Percentiles rank a stretch among this genome's conserved stretches.
Conservation (phyloP, 2,113 vertebrate genomes). For the Rousettus leschenaultii region DNA sequence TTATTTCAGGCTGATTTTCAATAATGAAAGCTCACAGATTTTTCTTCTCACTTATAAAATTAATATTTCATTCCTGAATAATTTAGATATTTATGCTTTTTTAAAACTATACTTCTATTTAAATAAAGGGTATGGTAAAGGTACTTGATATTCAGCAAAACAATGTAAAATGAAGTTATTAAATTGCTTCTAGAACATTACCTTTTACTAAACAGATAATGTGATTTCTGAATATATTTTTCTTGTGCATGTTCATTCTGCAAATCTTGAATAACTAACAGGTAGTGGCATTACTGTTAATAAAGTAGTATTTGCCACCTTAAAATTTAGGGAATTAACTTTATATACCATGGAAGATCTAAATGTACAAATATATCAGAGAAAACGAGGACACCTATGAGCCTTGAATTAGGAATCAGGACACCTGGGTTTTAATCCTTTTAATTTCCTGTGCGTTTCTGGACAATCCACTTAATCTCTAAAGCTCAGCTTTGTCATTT, state of each 20-base stretch:
- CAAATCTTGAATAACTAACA: not conserved
- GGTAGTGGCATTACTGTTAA: not conserved
- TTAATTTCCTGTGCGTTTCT: not conserved
- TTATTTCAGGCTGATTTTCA: not conserved
- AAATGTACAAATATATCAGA: not conserved
- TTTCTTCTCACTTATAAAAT: not conserved
- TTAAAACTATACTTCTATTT: not conserved
- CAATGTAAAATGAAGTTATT: constrained; percentile 10
- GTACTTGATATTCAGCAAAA: not conserved
- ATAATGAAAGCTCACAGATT: not conserved
- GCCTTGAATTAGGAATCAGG: not conserved
- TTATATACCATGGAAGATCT: not conserved
- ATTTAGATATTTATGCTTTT: not conserved
- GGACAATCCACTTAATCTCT: not conserved
- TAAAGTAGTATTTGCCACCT: constrained; percentile 21
- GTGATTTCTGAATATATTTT: constrained; percentile 34
- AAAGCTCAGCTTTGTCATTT: constrained; percentile 26
- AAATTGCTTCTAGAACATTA: not conserved
- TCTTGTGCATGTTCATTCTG: not conserved
- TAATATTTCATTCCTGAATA: constrained; percentile 22
- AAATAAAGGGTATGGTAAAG: not conserved
- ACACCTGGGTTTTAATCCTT: constrained; percentile 1
- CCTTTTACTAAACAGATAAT: constrained; percentile 43
- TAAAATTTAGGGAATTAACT: constrained; percentile 9
- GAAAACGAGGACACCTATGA: not conserved